Percentiles rank a stretch among this genome's conserved stretches.
phyloP scores from a whole-genome alignment of 2,797 vertebrate genomes.

The Lates japonicus region DNA sequence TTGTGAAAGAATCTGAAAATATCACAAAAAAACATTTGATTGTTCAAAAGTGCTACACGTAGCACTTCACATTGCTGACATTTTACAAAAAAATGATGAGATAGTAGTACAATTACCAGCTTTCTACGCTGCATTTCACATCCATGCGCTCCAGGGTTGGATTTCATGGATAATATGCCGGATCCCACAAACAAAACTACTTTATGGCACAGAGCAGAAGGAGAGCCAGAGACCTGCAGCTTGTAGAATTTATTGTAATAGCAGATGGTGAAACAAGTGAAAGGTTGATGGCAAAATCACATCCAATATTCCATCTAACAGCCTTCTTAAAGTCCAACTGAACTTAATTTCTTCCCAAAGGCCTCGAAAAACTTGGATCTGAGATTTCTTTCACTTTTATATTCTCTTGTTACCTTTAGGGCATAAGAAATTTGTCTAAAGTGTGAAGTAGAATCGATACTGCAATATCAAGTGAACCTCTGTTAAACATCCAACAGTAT shows the following conservation, averaged over 20 bases:
- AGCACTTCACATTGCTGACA: conserved; percentile 22
- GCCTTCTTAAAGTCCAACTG: conserved; percentile 68
- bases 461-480: conserved; percentile 73
- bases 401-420: conserved; percentile 78
- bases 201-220: conserved; percentile 60
- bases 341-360: conserved; percentile 76
- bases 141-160: conserved; percentile 53
- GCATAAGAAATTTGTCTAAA: conserved; percentile 68
- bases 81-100: conserved; percentile 16
- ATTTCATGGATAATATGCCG: conserved; percentile 65
- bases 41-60: not conserved
- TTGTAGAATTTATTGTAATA: conserved; percentile 73
- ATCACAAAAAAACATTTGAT: not conserved
- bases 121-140: conserved; percentile 39
- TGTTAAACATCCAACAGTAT: conserved; percentile 73
- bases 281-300: conserved; percentile 77
- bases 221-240: conserved; percentile 49
- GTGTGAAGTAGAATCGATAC: conserved; percentile 76
- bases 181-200: conserved; percentile 59
- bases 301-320: conserved; percentile 69
- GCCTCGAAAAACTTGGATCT: conserved; percentile 69
- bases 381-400: conserved; percentile 72
- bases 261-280: conserved; percentile 72
- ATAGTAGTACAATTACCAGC: conserved; percentile 41
- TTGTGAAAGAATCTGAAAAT: not conserved